Evolutionary conservation across 2,113 vertebrate genomes (phyloP).

Genomic region (Trichomycterus rosablanca): DNA sequence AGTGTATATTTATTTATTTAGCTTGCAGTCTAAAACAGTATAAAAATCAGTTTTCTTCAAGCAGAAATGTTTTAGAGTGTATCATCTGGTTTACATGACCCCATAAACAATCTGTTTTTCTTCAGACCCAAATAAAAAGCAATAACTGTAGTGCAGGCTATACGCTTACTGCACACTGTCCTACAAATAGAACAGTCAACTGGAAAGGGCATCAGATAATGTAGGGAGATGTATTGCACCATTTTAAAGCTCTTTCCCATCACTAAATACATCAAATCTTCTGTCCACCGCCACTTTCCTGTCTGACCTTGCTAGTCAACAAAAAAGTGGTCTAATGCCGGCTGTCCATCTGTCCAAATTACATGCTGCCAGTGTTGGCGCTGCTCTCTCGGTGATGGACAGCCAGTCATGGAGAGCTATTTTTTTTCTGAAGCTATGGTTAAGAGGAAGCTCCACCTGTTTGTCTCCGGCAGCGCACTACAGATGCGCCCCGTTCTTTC

Average conservation of each 20-base stretch:
- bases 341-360: slow-evolving; percentile 61
- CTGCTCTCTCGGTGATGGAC: slow-evolving; percentile 53
- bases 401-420: slow-evolving; percentile 35
- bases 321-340: slow-evolving; percentile 50
- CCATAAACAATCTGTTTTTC: too few species aligned
- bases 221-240: slow-evolving; percentile 8
- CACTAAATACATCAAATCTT: slow-evolving; percentile 34
- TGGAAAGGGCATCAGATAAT: neutral
- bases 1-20: too few species aligned
- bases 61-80: too few species aligned
- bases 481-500: slow-evolving; percentile 42
- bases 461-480: slow-evolving; percentile 28
- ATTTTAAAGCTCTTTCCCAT: slow-evolving; percentile 2
- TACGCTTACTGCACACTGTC: too few species aligned
- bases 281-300: slow-evolving; percentile 19
- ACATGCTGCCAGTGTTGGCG: slow-evolving; percentile 53
- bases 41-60: too few species aligned
- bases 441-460: slow-evolving; percentile 42
- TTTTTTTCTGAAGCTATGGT: slow-evolving; percentile 40
- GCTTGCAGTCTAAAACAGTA: too few species aligned
- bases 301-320: slow-evolving; percentile 57
- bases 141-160: too few species aligned
- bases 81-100: too few species aligned
- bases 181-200: neutral
- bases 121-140: too few species aligned